Evolutionary conservation across 2,888 invertebrate genomes (phyloP).

Genomic region (Ochropleura leucogaster): DNA sequence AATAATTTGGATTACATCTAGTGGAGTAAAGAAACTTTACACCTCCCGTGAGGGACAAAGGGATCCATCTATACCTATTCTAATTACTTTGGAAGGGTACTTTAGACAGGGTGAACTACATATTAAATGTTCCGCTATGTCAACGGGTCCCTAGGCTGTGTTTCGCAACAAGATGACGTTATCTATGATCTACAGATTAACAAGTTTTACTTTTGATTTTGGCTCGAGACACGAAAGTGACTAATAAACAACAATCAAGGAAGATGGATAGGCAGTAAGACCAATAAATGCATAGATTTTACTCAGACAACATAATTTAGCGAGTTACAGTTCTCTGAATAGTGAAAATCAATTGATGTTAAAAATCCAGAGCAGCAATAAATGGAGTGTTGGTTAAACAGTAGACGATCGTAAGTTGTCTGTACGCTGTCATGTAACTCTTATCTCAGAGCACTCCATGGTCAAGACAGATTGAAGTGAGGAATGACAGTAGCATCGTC

Average conservation of each 20-base stretch:
- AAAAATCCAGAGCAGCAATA: constrained; percentile 17
- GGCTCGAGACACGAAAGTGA: constrained; percentile 41
- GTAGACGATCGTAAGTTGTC: not conserved
- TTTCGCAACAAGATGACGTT: constrained; percentile 57
- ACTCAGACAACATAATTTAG: not conserved
- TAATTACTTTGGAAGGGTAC: constrained; percentile 67
- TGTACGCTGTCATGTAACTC: not conserved
- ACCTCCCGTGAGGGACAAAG: constrained; percentile 48
- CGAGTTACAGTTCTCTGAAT: not conserved
- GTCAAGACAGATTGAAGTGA: constrained; percentile 14
- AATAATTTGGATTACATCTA: constrained; percentile 67
- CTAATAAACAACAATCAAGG: constrained; percentile 26
- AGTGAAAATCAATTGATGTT: not conserved
- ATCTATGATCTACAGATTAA: constrained; percentile 10
- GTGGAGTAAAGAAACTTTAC: constrained; percentile 58
- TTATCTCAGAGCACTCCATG: constrained; percentile 10
- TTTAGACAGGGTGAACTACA: constrained; percentile 62
- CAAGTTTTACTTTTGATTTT: constrained; percentile 19
- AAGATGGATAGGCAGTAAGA: constrained; percentile 41
- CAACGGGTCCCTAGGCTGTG: constrained; percentile 40
- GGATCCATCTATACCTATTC: constrained; percentile 64
- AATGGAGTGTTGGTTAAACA: constrained; percentile 2
- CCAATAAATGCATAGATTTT: constrained; percentile 58
- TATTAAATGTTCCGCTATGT: constrained; percentile 55
- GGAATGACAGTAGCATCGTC: constrained; percentile 48